Evolutionary conservation across 1,140 invertebrate genomes (phyloP).

Genomic region (Drosophila obscura): DNA sequence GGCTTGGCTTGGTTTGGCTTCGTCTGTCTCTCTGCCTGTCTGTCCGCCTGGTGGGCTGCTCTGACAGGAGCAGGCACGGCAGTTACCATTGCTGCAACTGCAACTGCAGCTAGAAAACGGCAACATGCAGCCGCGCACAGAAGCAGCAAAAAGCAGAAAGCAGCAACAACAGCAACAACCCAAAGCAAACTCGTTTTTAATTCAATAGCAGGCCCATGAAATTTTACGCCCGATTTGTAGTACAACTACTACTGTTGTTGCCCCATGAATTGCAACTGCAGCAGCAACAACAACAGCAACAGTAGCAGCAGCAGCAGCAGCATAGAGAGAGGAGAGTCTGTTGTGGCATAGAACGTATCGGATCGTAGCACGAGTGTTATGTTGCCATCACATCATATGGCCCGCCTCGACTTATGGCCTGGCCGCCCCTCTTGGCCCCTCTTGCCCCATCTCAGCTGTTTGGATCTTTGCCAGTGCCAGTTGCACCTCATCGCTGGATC

Average conservation of each 20-base stretch:
- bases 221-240: slow-evolving; percentile 83
- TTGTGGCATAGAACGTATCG: slow-evolving; percentile 1
- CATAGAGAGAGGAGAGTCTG: slow-evolving; percentile 9
- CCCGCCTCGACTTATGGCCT: slow-evolving; percentile 27
- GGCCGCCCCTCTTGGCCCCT: neutral
- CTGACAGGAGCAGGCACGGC: slow-evolving; percentile 3
- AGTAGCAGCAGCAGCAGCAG: slow-evolving; percentile 3
- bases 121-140: slow-evolving; percentile 44
- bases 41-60: slow-evolving; percentile 6
- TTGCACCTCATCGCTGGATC: neutral
- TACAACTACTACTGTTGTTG: slow-evolving; percentile 79
- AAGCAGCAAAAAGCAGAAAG: slow-evolving; percentile 8
- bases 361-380: slow-evolving; percentile 18
- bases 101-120: slow-evolving; percentile 22
- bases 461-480: slow-evolving; percentile 23
- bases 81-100: slow-evolving; percentile 36
- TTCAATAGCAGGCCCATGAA: slow-evolving; percentile 83
- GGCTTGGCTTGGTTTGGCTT: slow-evolving; percentile 56
- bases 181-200: slow-evolving; percentile 78
- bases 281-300: slow-evolving; percentile 1
- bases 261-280: slow-evolving; percentile 36
- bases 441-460: slow-evolving; percentile 64
- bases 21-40: neutral
- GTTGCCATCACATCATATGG: slow-evolving; percentile 43
- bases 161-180: slow-evolving; percentile 29